Percentiles rank a stretch among this genome's conserved stretches.
Evolutionary conservation across 2,797 vertebrate species (phyloP).

Genomic region (Anguilla megastoma): DNA sequence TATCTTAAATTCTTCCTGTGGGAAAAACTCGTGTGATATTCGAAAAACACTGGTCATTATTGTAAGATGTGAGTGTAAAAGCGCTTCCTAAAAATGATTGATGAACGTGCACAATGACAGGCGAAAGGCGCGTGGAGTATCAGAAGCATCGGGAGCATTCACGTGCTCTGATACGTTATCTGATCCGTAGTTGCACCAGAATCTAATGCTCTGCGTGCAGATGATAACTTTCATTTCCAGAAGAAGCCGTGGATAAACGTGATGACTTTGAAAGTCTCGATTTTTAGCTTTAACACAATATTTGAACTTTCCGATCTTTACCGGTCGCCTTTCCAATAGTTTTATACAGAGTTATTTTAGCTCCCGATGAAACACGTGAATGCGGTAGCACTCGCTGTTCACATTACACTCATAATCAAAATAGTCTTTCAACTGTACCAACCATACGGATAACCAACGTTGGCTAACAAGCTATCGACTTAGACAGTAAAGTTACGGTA

Average conservation of each 20-base stretch:
- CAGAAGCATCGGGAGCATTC: conserved; percentile 9
- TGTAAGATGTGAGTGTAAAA: background rate
- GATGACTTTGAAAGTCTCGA: conserved; percentile 6
- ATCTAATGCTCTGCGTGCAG: background rate
- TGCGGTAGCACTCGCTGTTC: background rate
- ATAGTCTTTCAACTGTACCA: background rate
- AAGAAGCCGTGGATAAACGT: conserved; percentile 22
- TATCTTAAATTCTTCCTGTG: too few species aligned
- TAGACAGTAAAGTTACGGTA: background rate
- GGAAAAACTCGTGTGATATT: background rate
- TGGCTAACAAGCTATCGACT: background rate
- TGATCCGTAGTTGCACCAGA: background rate
- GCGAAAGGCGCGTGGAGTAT: background rate
- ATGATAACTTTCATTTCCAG: conserved; percentile 23
- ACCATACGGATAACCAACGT: background rate
- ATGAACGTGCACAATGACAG: background rate
- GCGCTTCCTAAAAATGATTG: background rate
- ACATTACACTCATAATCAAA: background rate
- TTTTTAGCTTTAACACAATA: background rate
- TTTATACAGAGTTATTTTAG: background rate
- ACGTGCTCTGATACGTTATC: conserved; percentile 11
- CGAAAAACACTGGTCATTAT: background rate
- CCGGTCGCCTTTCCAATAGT: background rate
- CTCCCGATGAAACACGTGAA: background rate
- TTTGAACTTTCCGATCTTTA: background rate